Base-by-base conservation (phyloP, 1,140 invertebrate species). In the Ips typographus region DNA sequence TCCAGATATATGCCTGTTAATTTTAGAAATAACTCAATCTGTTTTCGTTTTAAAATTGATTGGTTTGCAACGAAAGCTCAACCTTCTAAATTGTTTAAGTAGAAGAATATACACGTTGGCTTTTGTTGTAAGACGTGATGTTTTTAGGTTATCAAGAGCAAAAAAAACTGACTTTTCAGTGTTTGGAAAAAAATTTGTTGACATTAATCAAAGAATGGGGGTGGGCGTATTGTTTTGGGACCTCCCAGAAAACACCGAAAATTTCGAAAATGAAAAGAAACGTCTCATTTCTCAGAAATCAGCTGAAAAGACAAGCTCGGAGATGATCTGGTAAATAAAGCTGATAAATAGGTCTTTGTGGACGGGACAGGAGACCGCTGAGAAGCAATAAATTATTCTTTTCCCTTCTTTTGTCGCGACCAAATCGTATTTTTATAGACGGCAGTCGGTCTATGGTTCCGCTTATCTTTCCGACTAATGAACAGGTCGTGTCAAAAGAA, bases 401-500 rank as follows among this genome's bases (percentile, higher is more conserved):
- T 62, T 62, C 62, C 49, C 47, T 22, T 64, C 51, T 22, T 53
- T 64, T 64, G 47, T 52, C 51, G 47, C 38, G 47, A 40, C 51
- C 62, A 53, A 53, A 64, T 53, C 51, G 47, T 40, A 53, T 53
- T 64, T 64, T 64, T 64, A 64, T 64, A 64, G 62, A 64, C 39
- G 62, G 47, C 62, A 64, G 62, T 64, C 47, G 62, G 36, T 52
- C 62, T 64, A 62, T 62, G 44, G 42, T 64, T 53, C 38, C 49
- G 47, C 62, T 64, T 64, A 64, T 64, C 62, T 64, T 53, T 40
- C n/a, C 47, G 4, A n/a, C 62, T 64, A 64, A 64, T 64, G 49
- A 64, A 64, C 62, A 64, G 62, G 62, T 53, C 62, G 62, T 53
- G 62, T 64, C 62, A 64, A 53, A 64, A 64, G 49, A 64, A 64